Conservation (phyloP, 1,140 invertebrate species). For the Babylonia areolata region DNA sequence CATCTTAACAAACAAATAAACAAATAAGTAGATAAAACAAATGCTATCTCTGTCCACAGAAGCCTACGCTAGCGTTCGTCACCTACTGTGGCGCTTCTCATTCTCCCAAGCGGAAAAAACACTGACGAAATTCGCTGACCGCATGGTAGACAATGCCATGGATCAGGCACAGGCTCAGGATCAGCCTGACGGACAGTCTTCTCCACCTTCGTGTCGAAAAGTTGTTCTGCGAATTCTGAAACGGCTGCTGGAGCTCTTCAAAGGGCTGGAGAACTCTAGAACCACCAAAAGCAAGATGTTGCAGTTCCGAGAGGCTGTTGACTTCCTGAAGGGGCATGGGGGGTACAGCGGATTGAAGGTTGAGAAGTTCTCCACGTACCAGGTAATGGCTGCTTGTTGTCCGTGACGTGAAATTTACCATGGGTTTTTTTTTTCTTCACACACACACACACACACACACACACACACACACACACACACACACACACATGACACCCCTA, state of each 20-base stretch:
- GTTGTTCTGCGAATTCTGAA: slow-evolving; percentile 7
- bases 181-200: no score
- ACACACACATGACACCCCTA: no score
- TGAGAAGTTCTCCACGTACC: slow-evolving; percentile 24
- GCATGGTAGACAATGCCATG: neutral
- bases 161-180: neutral
- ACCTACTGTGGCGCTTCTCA: slow-evolving; percentile 20
- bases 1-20: no score
- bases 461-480: no score
- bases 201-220: neutral
- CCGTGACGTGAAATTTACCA: no score
- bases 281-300: neutral
- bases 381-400: neutral
- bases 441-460: no score
- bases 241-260: slow-evolving; percentile 23
- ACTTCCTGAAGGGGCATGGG: no score
- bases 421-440: no score
- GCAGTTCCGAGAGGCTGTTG: neutral
- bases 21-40: no score
- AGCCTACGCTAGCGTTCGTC: neutral
- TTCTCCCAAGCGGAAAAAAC: slow-evolving; percentile 30
- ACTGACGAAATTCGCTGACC: slow-evolving; percentile 6
- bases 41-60: neutral
- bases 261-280: slow-evolving; percentile 15
- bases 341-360: neutral